Conservation (phyloP, 2,888 invertebrate species). For the Pediacus dermestoides region DNA sequence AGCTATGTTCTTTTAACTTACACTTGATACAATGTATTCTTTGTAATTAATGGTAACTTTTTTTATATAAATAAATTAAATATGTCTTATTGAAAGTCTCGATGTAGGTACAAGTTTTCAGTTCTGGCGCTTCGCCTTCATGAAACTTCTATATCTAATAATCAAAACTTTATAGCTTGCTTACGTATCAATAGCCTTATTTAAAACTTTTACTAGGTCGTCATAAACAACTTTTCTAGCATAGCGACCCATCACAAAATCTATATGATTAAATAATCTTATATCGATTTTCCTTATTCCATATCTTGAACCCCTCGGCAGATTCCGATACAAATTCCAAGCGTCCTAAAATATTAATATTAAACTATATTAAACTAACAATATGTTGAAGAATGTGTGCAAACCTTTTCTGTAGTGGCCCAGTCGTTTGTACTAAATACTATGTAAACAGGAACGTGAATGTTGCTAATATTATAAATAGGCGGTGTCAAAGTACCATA, state of each 20-base stretch:
- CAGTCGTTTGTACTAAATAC: conserved; percentile 58
- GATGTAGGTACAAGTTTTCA: no score
- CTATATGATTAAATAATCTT: conserved; percentile 66
- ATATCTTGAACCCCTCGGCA: conserved; percentile 50
- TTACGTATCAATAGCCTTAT: no score
- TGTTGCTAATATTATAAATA: conserved; percentile 51
- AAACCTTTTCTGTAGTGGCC: conserved; percentile 55
- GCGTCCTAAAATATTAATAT: conserved; percentile 53
- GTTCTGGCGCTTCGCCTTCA: no score
- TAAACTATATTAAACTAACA: background rate
- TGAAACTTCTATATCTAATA: no score
- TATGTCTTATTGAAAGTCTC: no score
- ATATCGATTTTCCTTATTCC: conserved; percentile 59
- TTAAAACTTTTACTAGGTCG: conserved; percentile 31
- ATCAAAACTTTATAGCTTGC: no score
- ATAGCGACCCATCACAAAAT: conserved; percentile 64
- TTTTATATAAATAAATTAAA: no score
- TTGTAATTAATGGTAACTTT: no score
- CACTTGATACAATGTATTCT: no score
- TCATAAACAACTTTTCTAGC: conserved; percentile 58
- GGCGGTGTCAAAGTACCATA: conserved; percentile 55
- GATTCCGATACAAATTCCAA: conserved; percentile 52
- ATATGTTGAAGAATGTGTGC: background rate
- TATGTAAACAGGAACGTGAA: conserved; percentile 53
- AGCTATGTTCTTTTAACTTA: no score